Evolutionary conservation across 2,888 invertebrate species (phyloP).

Genomic region (Lobophora halterata): DNA sequence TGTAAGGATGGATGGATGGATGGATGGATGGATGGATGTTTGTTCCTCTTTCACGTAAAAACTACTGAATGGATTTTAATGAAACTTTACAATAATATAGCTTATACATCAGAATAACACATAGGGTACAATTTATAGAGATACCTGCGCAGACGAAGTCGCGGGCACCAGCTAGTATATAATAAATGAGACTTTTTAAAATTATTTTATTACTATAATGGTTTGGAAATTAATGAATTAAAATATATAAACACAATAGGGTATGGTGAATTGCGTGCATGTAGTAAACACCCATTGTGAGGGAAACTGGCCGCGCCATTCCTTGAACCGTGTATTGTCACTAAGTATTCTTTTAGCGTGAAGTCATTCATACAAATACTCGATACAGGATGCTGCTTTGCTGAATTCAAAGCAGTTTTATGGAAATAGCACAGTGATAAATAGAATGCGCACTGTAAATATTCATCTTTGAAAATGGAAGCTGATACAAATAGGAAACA

Average conservation of each 20-base stretch:
- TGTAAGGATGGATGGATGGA: too few species aligned
- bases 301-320: constrained; percentile 28
- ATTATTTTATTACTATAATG: too few species aligned
- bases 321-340: constrained; percentile 36
- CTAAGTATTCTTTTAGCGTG: constrained; percentile 61
- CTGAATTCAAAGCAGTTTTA: constrained; percentile 8
- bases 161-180: too few species aligned
- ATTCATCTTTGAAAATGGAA: neutral
- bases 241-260: constrained; percentile 8
- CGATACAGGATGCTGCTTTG: constrained; percentile 45
- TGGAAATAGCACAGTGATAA: neutral
- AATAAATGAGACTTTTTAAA: too few species aligned
- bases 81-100: too few species aligned
- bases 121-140: too few species aligned
- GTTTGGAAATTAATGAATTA: constrained; percentile 5
- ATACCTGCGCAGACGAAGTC: too few species aligned
- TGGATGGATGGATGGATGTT: too few species aligned
- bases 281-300: constrained; percentile 20
- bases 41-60: too few species aligned
- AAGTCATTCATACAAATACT: constrained; percentile 62
- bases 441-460: neutral
- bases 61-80: too few species aligned
- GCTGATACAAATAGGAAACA: too few species aligned
- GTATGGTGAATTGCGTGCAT: constrained; percentile 8
- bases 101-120: too few species aligned